These are phyloP conservation scores for Sitodiplosis mosellana DNA, from an alignment of 1,140 invertebrate species.

Conservation along the genomic window DNA sequence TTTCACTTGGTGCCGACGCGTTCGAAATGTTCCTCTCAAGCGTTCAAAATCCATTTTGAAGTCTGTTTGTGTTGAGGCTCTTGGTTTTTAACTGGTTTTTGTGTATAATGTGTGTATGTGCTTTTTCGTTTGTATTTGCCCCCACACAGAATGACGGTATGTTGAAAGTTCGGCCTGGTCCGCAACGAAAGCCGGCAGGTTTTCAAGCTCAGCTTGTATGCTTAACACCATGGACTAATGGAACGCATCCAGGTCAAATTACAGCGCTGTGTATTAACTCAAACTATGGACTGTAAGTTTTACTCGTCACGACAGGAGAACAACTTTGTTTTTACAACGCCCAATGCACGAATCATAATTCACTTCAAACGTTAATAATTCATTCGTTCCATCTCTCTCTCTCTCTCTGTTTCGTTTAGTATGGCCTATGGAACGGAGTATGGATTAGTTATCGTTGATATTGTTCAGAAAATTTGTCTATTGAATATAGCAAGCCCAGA, in stretches of 20 bases:
- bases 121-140: no score
- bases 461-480: slow-evolving; percentile 77
- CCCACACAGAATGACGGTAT: slow-evolving; percentile 28
- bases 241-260: slow-evolving; percentile 62
- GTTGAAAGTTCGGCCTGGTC: slow-evolving; percentile 55
- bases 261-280: slow-evolving; percentile 85
- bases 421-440: slow-evolving; percentile 93
- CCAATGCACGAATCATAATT: slow-evolving; percentile 4
- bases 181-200: slow-evolving; percentile 64
- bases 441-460: slow-evolving; percentile 85
- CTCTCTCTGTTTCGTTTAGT: slow-evolving; percentile 28
- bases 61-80: no score
- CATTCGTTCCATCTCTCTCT: no score
- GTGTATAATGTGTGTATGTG: no score
- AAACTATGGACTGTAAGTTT: slow-evolving; percentile 86
- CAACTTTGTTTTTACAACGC: not conserved
- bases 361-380: not conserved
- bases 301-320: no score
- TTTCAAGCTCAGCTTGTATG: slow-evolving; percentile 93
- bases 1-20: no score
- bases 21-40: no score
- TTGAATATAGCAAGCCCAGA: slow-evolving; percentile 69
- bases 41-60: no score
- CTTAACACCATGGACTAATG: slow-evolving; percentile 64
- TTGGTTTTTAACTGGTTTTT: no score